Evolutionary conservation across 2,888 invertebrate genomes (phyloP).

Genomic region (Erebia aethiops): DNA sequence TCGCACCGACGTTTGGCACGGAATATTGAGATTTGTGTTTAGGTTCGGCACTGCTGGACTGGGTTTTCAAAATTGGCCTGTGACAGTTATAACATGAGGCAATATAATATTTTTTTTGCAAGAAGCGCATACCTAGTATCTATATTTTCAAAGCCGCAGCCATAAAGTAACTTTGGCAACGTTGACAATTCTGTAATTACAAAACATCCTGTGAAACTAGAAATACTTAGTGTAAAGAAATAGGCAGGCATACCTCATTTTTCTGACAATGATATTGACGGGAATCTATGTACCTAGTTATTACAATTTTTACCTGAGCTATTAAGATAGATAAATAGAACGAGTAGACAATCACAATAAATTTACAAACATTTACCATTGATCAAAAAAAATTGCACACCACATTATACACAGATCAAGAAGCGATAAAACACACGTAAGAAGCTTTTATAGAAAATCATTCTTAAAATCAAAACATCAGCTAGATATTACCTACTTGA

Average conservation of each 20-base stretch:
- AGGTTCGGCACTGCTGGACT: conserved; percentile 68
- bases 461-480: conserved; percentile 5
- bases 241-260: too few relatives aligned
- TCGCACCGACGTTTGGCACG: conserved; percentile 85
- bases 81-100: conserved; percentile 40
- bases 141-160: too few relatives aligned
- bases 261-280: too few relatives aligned
- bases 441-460: conserved; percentile 7
- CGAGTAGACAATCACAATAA: neutral
- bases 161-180: too few relatives aligned
- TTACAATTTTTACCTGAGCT: too few relatives aligned
- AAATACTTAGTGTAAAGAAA: too few relatives aligned
- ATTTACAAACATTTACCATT: neutral
- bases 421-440: conserved; percentile 4
- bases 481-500: neutral
- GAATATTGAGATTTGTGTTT: conserved; percentile 85
- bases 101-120: conserved; percentile 19
- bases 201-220: too few relatives aligned
- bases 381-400: neutral
- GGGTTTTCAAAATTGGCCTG: conserved; percentile 71
- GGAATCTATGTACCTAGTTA: too few relatives aligned
- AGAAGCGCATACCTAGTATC: too few relatives aligned
- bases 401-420: neutral
- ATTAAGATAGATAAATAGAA: too few relatives aligned
- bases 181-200: too few relatives aligned